These are phyloP conservation scores for Galerucella calmariensis DNA, from an alignment of 2,888 invertebrate species.

Conservation along the genomic window DNA sequence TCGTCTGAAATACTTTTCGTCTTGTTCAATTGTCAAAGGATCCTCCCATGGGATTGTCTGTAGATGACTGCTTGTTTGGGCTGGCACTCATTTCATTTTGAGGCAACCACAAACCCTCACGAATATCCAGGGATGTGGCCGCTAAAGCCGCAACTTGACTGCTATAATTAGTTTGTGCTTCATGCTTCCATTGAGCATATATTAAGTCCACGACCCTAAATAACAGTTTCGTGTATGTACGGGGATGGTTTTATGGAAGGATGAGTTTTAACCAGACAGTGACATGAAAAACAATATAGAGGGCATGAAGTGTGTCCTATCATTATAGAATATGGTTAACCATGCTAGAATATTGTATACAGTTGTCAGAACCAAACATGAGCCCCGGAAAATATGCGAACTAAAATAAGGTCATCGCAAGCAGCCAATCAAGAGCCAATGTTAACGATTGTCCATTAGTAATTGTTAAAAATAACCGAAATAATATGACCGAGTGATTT, in stretches of 20 bases:
- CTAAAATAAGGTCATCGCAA: no score
- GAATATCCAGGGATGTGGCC: neutral
- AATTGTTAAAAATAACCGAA: no score
- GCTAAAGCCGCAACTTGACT: slow-evolving; percentile 13
- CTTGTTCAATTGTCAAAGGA: neutral
- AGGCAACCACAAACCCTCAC: slow-evolving; percentile 2
- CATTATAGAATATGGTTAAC: neutral
- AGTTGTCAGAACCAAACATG: no score
- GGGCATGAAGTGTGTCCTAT: no score
- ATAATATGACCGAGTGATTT: no score
- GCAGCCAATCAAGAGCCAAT: no score
- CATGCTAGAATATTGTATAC: neutral
- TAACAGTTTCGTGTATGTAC: neutral
- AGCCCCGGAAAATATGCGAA: no score
- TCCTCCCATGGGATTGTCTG: slow-evolving; percentile 1
- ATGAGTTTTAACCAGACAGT: neutral
- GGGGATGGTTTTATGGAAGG: neutral
- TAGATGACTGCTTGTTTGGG: slow-evolving; percentile 2
- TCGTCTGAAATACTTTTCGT: neutral
- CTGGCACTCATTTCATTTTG: neutral
- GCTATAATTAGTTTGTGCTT: slow-evolving; percentile 7
- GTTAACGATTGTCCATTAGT: no score
- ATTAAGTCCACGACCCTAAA: slow-evolving; percentile 6
- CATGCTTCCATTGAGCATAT: neutral
- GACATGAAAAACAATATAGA: neutral